phyloP scores from a whole-genome alignment of 2,888 invertebrate genomes.

The Tuta absoluta region DNA sequence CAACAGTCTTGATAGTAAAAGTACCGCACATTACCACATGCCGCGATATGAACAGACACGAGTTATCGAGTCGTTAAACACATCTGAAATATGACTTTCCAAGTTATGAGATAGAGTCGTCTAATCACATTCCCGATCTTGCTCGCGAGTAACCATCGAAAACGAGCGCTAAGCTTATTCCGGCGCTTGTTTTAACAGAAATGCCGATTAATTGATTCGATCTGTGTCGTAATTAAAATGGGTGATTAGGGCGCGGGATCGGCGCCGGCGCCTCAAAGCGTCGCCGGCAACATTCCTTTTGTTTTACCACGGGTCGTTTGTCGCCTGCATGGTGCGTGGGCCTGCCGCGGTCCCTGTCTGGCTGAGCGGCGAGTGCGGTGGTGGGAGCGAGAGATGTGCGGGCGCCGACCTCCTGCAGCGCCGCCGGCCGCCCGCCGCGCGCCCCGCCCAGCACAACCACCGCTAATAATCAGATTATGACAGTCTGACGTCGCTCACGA shows the following conservation, averaged over 20 bases:
- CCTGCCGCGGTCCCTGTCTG: conserved; percentile 48
- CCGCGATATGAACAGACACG: conserved; percentile 15
- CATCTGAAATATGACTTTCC: conserved; percentile 36
- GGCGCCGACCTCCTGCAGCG: conserved; percentile 78
- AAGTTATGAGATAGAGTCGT: conserved; percentile 56
- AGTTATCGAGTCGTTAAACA: conserved; percentile 21
- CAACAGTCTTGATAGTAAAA: background rate
- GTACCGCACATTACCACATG: conserved; percentile 6
- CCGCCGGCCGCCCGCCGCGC: conserved; percentile 71
- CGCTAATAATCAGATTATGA: conserved; percentile 80
- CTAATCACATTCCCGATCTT: conserved; percentile 60
- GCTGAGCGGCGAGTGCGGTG: conserved; percentile 33
- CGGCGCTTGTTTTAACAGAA: conserved; percentile 78
- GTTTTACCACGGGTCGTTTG: conserved; percentile 81
- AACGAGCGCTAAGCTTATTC: conserved; percentile 62
- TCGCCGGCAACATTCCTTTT: conserved; percentile 81
- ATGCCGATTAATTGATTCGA: conserved; percentile 81
- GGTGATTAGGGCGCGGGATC: conserved; percentile 79
- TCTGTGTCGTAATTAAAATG: conserved; percentile 81
- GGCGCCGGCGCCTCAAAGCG: conserved; percentile 81
- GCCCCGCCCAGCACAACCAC: conserved; percentile 71
- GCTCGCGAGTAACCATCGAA: conserved; percentile 59
- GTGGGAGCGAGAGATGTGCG: conserved; percentile 65
- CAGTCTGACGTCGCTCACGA: conserved; percentile 67
- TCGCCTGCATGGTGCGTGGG: conserved; percentile 72